These are phyloP conservation scores for Drosophila nr. perissopoda DNA, from an alignment of 2,888 invertebrate species.

Conservation along the genomic window DNA sequence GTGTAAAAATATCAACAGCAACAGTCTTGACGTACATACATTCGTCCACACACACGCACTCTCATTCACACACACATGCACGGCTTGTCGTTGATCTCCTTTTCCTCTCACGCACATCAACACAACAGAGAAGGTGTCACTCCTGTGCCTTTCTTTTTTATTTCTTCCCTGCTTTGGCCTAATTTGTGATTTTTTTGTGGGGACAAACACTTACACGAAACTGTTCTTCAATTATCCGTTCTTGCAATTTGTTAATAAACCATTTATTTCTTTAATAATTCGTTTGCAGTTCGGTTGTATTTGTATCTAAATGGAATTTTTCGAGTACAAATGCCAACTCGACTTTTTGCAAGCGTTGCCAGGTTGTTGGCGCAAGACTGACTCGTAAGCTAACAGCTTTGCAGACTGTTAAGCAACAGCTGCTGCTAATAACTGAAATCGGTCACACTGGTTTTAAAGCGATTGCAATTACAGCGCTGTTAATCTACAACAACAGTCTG, in stretches of 20 bases:
- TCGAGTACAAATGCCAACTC: constrained; percentile 76
- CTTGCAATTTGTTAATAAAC: constrained; percentile 29
- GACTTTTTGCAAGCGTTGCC: constrained; percentile 62
- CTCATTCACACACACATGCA: constrained; percentile 10
- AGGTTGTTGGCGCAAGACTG: constrained; percentile 30
- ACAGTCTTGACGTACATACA: constrained; percentile 9
- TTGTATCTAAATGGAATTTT: constrained; percentile 55
- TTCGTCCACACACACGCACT: constrained; percentile 6
- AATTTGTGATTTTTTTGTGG: constrained; percentile 12
- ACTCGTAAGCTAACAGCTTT: neutral
- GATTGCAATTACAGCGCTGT: neutral
- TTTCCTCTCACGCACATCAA: constrained; percentile 42
- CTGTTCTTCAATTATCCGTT: constrained; percentile 33
- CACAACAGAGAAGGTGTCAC: constrained; percentile 50
- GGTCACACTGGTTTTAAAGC: constrained; percentile 4
- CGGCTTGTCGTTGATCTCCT: constrained; percentile 8
- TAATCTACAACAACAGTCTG: neutral
- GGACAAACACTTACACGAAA: constrained; percentile 53
- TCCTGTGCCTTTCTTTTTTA: constrained; percentile 54
- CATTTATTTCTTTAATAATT: constrained; percentile 49
- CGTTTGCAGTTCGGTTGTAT: constrained; percentile 32
- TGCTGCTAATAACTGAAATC: neutral
- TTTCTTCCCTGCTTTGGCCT: constrained; percentile 12
- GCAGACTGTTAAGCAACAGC: constrained; percentile 20
- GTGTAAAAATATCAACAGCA: constrained; percentile 39